Percentiles rank a stretch among this genome's conserved stretches.
Conservation (phyloP, 2,113 vertebrate species). For the Pelvicachromis taeniatus region DNA sequence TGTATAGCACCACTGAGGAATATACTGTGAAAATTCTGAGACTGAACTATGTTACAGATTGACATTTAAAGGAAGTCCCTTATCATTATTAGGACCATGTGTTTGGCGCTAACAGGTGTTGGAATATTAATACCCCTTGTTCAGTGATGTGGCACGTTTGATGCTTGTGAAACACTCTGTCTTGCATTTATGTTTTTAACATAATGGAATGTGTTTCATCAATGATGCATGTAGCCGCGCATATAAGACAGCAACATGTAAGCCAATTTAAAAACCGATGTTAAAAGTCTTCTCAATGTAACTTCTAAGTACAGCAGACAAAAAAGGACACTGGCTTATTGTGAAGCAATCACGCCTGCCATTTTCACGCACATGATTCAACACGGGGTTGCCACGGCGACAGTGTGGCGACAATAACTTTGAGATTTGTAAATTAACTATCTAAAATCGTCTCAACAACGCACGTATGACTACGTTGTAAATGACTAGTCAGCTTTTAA, state of each 20-base stretch:
- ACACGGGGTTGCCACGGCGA: neutral
- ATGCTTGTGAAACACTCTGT: neutral
- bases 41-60: neutral
- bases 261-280: neutral
- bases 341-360: neutral
- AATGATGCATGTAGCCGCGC: neutral
- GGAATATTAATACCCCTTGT: neutral
- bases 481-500: neutral
- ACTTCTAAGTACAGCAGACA: neutral
- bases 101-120: neutral
- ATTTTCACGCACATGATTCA: neutral
- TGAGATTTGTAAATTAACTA: neutral
- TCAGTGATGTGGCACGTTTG: no score
- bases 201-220: neutral
- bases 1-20: neutral
- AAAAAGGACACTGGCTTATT: neutral
- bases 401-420: neutral
- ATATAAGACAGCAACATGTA: neutral
- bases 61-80: neutral
- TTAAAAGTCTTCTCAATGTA: neutral
- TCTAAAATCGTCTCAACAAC: neutral
- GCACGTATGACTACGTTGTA: neutral
- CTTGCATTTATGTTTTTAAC: neutral
- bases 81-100: neutral
- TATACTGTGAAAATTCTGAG: neutral